These are phyloP conservation scores for Urocolius indicus DNA, from an alignment of 2,113 vertebrate species.

Conservation along the genomic window DNA sequence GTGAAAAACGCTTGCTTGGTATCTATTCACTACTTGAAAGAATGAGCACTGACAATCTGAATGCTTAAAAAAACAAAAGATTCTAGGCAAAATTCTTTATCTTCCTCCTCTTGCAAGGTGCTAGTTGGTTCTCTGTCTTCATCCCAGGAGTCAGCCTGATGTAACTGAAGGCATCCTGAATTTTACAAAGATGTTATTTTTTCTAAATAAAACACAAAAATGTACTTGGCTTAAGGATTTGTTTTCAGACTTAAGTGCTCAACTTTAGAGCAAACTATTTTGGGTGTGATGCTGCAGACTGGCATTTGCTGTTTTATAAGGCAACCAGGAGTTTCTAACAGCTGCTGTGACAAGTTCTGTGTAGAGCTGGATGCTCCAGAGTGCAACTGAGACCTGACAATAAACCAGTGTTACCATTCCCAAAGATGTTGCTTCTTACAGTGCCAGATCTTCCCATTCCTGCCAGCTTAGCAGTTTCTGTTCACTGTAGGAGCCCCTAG, in stretches of 20 bases:
- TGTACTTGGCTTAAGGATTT: background rate
- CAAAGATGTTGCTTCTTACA: background rate
- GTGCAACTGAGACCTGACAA: background rate
- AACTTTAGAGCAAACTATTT: background rate
- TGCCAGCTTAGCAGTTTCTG: background rate
- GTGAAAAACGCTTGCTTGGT: background rate
- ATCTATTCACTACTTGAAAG: background rate
- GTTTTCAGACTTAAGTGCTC: background rate
- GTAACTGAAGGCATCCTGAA: background rate
- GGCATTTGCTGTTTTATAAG: background rate
- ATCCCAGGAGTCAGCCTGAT: background rate
- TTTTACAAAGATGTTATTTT: background rate
- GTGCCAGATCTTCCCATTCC: background rate
- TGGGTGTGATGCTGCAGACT: background rate
- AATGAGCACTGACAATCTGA: background rate
- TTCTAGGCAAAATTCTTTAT: background rate
- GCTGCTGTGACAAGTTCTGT: background rate
- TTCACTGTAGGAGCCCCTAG: background rate
- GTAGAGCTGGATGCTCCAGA: background rate
- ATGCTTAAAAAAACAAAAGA: background rate
- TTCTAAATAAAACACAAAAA: background rate
- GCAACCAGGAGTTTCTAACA: fast-evolving
- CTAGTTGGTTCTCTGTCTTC: background rate
- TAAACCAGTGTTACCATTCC: background rate
- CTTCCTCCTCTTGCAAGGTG: background rate